Base-by-base conservation (phyloP, 2,888 invertebrate species). In the Syritta pipiens region DNA sequence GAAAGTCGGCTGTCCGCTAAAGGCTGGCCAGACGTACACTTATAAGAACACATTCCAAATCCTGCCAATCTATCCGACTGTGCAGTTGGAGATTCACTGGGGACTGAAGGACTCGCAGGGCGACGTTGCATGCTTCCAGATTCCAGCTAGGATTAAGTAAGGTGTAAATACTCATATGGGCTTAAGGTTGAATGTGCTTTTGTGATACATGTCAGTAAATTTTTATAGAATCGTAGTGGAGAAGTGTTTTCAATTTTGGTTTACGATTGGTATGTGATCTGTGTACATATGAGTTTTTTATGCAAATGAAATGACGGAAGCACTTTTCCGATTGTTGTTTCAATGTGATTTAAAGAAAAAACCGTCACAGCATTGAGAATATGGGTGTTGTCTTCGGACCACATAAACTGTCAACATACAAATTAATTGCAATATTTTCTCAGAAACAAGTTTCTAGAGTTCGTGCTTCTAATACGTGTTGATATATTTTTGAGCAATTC, bases 31-130 rank as follows among this genome's bases (percentile, higher is more conserved):
- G 72, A 91, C 91, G 10, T 96, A 96, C 84, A 81, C 91, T 4
- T 96, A 94, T 88, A 94, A 91, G 84, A 93, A 93, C 83, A 86
- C 88, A 55, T 92, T 93, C 82, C 90, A 91, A 24, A 86, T 94
- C 3, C 85, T 89, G 3, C 79, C 82, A 0, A 82, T 91, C 17
- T 92, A 92, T 83, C 92, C 92, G 1, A 83, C 84, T 0, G 84
- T 92, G 1, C 86, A 88, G 17, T 84, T 91, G n/a, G 88, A 87
- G 5, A 93, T 95, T 0, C 91, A 92, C 81, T 95, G 94, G 93
- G 91, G 90, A 0, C 86, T 95, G 49, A 86, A 86, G 19, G 87
- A 89, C 14, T 85, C 87, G 2, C 84, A 90, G 1, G 88, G 90
- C 4, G 89, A 91, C 65, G 84, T 92, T 0, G 86, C 84, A 19